Evolutionary conservation across 2,797 vertebrate genomes (phyloP).

Genomic region (Smutsia gigantea): DNA sequence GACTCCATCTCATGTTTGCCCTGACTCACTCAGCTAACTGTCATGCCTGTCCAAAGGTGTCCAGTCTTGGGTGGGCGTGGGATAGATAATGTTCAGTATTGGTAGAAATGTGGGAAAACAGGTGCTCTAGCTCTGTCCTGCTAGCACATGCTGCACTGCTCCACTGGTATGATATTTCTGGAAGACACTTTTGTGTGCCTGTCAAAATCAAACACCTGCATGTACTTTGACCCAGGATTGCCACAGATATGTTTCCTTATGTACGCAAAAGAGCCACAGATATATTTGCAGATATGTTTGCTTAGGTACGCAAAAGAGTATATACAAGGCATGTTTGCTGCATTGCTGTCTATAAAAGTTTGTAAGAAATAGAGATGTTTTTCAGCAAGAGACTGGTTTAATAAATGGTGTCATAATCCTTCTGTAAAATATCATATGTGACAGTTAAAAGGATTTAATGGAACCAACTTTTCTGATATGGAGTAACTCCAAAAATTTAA

Average conservation of each 20-base stretch:
- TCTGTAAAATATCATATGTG: not conserved
- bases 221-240: not conserved
- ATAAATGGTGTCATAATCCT: not conserved
- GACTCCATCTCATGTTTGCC: not conserved
- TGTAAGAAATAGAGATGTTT: not conserved
- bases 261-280: not conserved
- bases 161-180: not conserved
- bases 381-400: not conserved
- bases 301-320: not conserved
- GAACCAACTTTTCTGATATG: not conserved
- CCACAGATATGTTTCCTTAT: not conserved
- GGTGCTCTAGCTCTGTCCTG: not conserved
- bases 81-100: not conserved
- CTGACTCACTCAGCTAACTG: not conserved
- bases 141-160: accelerated
- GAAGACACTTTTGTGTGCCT: not conserved
- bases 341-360: not conserved
- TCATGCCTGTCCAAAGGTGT: not conserved
- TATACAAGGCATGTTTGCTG: accelerated
- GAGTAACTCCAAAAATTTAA: not conserved
- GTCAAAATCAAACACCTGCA: not conserved
- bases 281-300: not conserved
- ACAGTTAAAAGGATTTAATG: too few species aligned
- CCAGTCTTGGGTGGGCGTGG: not conserved
- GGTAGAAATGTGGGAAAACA: not conserved